These are phyloP conservation scores for Sinonovacula constricta DNA, from an alignment of 1,140 invertebrate genomes.

Conservation along the genomic window DNA sequence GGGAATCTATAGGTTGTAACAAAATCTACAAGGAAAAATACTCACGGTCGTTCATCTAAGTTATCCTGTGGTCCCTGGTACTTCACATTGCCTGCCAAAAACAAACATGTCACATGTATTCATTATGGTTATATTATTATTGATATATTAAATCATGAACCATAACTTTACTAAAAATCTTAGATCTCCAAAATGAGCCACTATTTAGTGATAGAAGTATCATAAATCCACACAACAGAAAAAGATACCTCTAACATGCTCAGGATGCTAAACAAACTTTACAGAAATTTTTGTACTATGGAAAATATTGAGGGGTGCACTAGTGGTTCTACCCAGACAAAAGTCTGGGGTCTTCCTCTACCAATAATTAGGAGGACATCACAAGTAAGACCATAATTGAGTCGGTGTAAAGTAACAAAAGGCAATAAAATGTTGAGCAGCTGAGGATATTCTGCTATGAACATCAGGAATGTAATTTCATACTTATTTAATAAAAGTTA, in stretches of 20 bases:
- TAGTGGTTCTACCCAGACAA: too few species aligned
- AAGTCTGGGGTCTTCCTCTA: too few species aligned
- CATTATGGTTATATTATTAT: neutral
- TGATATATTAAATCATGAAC: neutral
- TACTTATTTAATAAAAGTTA: too few species aligned
- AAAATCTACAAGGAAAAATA: too few species aligned
- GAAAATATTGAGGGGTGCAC: too few species aligned
- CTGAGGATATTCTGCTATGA: neutral
- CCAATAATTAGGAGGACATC: neutral
- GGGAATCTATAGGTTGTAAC: too few species aligned
- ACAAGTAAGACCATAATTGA: neutral
- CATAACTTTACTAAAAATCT: neutral
- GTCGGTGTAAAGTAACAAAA: neutral
- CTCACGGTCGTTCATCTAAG: constrained; percentile 44
- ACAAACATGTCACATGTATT: neutral
- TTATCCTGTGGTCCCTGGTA: constrained; percentile 45
- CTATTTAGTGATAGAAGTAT: too few species aligned
- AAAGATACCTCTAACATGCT: too few species aligned
- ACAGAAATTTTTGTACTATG: too few species aligned
- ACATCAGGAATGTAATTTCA: neutral
- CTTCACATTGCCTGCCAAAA: constrained; percentile 51
- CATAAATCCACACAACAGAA: too few species aligned
- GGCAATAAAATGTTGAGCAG: neutral
- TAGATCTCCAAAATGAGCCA: neutral
- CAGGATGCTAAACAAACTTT: too few species aligned